These are phyloP conservation scores for Tethea ocularis DNA, from an alignment of 2,888 invertebrate genomes.

Conservation along the genomic window DNA sequence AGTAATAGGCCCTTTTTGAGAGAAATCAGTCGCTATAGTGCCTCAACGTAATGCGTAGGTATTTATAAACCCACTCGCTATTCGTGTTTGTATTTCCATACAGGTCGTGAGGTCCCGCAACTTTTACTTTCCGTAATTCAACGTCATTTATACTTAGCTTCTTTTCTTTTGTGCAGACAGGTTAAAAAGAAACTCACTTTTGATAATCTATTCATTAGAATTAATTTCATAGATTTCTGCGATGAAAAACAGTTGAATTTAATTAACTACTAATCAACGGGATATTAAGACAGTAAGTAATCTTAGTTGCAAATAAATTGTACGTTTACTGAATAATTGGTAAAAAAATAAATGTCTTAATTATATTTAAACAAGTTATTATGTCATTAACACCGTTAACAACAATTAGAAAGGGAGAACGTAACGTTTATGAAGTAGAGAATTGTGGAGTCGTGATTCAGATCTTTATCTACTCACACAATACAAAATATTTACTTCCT, in stretches of 20 bases:
- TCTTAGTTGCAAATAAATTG: neutral
- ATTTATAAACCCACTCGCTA: constrained; percentile 7
- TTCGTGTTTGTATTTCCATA: constrained; percentile 30
- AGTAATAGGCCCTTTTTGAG: constrained; percentile 5
- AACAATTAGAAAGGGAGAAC: constrained; percentile 17
- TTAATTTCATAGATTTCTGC: neutral
- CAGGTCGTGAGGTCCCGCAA: constrained; percentile 11
- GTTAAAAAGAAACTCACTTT: neutral
- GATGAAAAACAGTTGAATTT: too few relatives aligned
- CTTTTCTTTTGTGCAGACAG: neutral
- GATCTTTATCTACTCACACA: neutral
- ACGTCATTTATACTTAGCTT: neutral
- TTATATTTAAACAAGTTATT: neutral
- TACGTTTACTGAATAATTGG: neutral
- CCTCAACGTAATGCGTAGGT: constrained; percentile 1
- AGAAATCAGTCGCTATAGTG: neutral
- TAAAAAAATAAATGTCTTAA: neutral
- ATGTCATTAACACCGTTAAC: constrained; percentile 9
- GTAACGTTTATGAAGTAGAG: constrained; percentile 11
- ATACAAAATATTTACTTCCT: constrained; percentile 1
- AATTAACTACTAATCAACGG: neutral
- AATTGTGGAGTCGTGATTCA: neutral
- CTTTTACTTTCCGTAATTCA: constrained; percentile 6
- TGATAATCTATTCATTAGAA: neutral
- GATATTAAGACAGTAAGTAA: neutral